phyloP scores from a whole-genome alignment of 2,113 vertebrate species.

The Pleuronectes platessa region DNA sequence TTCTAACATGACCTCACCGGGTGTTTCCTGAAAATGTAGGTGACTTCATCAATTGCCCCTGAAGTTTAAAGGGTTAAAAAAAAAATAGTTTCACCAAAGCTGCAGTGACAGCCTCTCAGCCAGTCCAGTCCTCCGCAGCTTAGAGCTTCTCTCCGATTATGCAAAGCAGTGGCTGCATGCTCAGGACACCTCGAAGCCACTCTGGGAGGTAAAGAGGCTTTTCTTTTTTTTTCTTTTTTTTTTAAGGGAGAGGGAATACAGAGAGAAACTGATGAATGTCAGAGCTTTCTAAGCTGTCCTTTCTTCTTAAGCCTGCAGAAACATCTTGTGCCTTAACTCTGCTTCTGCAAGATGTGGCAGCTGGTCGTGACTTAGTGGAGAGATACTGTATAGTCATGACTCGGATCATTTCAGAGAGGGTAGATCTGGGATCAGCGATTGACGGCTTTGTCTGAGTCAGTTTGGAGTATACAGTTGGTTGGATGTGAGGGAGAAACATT shows the following conservation, averaged over 20 bases:
- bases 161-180: constrained; percentile 67
- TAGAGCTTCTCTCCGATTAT: constrained; percentile 71
- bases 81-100: constrained; percentile 27
- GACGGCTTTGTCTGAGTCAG: constrained; percentile 44
- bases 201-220: constrained; percentile 73
- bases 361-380: constrained; percentile 39
- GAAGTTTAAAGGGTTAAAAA: constrained; percentile 35
- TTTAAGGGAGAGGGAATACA: constrained; percentile 50
- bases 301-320: constrained; percentile 62
- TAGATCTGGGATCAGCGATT: constrained; percentile 42
- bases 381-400: constrained; percentile 53
- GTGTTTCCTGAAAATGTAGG: constrained; percentile 19
- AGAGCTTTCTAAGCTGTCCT: constrained; percentile 69
- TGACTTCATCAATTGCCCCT: background rate
- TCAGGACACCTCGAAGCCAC: constrained; percentile 72
- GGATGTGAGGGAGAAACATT: constrained; percentile 15
- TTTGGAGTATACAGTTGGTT: constrained; percentile 6
- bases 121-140: constrained; percentile 50
- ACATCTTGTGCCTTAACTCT: constrained; percentile 60
- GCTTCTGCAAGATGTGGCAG: constrained; percentile 53
- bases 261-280: constrained; percentile 60
- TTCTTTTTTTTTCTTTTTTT: constrained; percentile 50
- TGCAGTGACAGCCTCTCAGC: constrained; percentile 50
- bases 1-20: constrained; percentile 1
- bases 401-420: constrained; percentile 51